phyloP scores from a whole-genome alignment of 2,888 invertebrate genomes.

The Rhagophthalmus giganteus region DNA sequence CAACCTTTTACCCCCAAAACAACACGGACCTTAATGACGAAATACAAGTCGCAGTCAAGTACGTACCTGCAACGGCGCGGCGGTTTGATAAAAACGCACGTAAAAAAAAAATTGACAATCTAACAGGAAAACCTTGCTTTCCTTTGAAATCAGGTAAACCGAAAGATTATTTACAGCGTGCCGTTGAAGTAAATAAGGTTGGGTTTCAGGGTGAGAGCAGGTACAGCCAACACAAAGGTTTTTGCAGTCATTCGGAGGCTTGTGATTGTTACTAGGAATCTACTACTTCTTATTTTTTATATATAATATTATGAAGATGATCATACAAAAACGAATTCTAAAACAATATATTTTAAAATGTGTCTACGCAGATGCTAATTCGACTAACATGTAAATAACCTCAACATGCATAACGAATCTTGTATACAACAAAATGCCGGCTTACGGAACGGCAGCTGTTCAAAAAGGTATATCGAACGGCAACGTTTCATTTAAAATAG shows the following conservation, averaged over 20 bases:
- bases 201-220: slow-evolving; percentile 44
- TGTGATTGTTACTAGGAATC: slow-evolving; percentile 1
- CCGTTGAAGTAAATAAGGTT: slow-evolving; percentile 21
- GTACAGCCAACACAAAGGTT: slow-evolving; percentile 40
- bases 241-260: slow-evolving; percentile 26
- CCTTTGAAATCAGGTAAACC: slow-evolving; percentile 15
- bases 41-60: too few relatives aligned
- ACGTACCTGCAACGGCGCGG: too few relatives aligned
- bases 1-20: too few relatives aligned
- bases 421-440: not conserved
- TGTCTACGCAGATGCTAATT: slow-evolving; percentile 4
- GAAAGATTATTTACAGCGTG: slow-evolving; percentile 19
- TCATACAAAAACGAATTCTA: not conserved
- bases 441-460: slow-evolving; percentile 6
- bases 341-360: not conserved
- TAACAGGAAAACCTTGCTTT: not conserved
- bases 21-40: too few relatives aligned
- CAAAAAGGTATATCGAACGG: slow-evolving; percentile 1
- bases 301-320: not conserved
- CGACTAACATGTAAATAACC: slow-evolving; percentile 4
- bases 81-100: too few relatives aligned
- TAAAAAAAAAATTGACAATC: too few relatives aligned
- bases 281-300: not conserved
- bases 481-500: not conserved
- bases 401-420: slow-evolving; percentile 13